Evolutionary conservation across 2,113 vertebrate genomes (phyloP).

Genomic region (Ellobius talpinus): DNA sequence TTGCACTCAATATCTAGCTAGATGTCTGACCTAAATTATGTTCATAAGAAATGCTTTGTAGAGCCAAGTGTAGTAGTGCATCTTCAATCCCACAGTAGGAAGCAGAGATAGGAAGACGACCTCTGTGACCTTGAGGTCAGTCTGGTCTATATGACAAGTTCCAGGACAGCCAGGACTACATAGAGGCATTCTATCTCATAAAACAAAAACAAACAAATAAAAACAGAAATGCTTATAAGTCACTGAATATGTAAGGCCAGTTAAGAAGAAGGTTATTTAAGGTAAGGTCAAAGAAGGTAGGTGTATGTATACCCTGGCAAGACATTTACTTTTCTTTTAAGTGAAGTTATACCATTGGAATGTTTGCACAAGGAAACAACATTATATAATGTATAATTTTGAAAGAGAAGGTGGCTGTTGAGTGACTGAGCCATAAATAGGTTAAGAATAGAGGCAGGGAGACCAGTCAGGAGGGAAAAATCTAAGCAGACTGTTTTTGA

Average conservation of each 20-base stretch:
- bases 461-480: constrained; percentile 8
- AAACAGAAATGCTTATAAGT: constrained; percentile 42
- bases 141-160: not conserved
- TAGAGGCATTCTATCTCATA: not conserved
- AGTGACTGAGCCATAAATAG: not conserved
- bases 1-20: constrained; percentile 13
- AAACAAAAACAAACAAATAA: not conserved
- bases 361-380: constrained; percentile 13
- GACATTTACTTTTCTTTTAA: constrained; percentile 37
- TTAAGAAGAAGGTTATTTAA: constrained; percentile 18
- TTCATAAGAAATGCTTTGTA: not conserved
- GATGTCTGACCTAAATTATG: constrained; percentile 23
- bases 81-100: not conserved
- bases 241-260: not conserved
- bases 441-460: not conserved
- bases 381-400: constrained; percentile 4
- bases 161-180: not conserved
- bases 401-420: constrained; percentile 21
- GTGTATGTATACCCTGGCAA: not conserved
- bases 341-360: not conserved
- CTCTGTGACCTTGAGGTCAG: not conserved
- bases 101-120: not conserved
- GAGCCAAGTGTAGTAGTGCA: not conserved
- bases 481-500: constrained; percentile 6
- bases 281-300: not conserved